Evolutionary conservation across 2,113 vertebrate species (phyloP).

Genomic region (Ceuthmochares aereus): DNA sequence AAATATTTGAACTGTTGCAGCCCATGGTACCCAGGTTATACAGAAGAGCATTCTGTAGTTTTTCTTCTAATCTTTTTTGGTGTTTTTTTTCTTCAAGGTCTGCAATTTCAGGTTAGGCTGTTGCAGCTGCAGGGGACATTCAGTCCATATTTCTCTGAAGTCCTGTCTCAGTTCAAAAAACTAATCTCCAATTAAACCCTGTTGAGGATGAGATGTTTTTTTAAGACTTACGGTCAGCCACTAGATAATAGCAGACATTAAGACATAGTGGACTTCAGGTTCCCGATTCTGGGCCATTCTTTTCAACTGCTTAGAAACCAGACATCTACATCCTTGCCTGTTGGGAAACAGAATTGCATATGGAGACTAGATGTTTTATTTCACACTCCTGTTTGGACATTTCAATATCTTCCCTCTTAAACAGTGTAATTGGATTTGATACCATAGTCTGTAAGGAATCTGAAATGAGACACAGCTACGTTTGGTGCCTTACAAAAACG

Average conservation of each 20-base stretch:
- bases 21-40: neutral
- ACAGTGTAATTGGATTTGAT: neutral
- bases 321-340: neutral
- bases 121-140: neutral
- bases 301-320: neutral
- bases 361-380: neutral
- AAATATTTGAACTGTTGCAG: neutral
- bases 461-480: neutral
- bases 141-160: neutral
- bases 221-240: neutral
- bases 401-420: neutral
- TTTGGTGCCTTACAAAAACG: neutral
- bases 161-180: neutral
- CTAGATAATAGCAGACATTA: neutral
- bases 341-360: neutral
- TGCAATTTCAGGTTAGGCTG: neutral
- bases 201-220: neutral
- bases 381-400: neutral
- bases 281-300: neutral
- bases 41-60: neutral
- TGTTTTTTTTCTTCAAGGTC: neutral
- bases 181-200: neutral
- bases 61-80: neutral
- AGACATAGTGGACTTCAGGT: neutral
- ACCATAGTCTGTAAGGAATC: neutral